A percentile compares a stretch with the other conserved stretches of the same genome.
Evolutionary conservation across 2,797 vertebrate genomes (phyloP).

Genomic region (Lutjanus argentimaculatus): DNA sequence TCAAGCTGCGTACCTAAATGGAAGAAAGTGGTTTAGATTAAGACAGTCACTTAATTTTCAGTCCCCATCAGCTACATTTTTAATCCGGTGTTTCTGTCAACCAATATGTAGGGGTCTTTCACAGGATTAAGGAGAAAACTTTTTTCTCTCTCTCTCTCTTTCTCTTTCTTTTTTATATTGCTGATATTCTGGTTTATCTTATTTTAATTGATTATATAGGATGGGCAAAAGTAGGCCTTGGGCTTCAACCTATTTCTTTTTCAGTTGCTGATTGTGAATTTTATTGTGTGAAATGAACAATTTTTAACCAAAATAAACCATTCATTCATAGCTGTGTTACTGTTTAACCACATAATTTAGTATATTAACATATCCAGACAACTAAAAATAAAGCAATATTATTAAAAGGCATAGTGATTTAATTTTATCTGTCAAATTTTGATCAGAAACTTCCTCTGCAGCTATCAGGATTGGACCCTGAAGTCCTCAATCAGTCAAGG

Average conservation of each 20-base stretch:
- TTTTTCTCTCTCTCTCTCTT: too few species aligned
- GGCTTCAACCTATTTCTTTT: too few species aligned
- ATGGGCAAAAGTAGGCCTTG: too few species aligned
- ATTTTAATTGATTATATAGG: too few species aligned
- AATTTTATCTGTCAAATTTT: neutral
- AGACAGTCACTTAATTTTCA: neutral
- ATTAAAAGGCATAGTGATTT: neutral
- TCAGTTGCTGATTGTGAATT: too few species aligned
- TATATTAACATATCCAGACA: neutral
- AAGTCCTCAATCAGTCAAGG: neutral
- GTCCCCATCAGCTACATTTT: neutral
- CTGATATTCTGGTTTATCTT: too few species aligned
- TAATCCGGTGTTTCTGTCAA: neutral
- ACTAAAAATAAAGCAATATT: neutral
- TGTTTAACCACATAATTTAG: neutral
- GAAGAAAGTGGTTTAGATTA: neutral
- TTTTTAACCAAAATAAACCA: too few species aligned
- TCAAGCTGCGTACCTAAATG: conserved; percentile 68
- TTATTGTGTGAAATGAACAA: too few species aligned
- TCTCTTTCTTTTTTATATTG: too few species aligned
- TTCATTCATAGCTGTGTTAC: too few species aligned
- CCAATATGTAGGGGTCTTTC: neutral
- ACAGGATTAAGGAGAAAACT: too few species aligned
- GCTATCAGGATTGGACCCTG: neutral
- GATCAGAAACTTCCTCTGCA: neutral